Conservation (phyloP, 2,888 invertebrate species). For the Hymenopus coronatus region DNA sequence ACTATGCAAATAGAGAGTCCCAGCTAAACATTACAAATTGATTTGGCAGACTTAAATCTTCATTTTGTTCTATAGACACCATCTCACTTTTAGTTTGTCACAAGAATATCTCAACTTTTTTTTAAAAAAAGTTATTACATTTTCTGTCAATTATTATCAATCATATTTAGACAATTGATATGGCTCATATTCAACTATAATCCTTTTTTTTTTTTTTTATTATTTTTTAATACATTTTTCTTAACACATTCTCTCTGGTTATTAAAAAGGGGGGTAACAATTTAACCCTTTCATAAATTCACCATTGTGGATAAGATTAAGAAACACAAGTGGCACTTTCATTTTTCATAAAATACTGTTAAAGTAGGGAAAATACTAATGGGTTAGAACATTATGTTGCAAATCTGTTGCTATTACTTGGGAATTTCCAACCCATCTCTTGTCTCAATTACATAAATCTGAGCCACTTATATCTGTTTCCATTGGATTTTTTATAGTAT, state of each 20-base stretch:
- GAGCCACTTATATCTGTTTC: constrained; percentile 1
- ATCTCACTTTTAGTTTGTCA: constrained; percentile 29
- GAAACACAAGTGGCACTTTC: constrained; percentile 73
- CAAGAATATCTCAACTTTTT: constrained; percentile 22
- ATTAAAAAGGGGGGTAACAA: constrained; percentile 27
- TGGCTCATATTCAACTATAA: constrained; percentile 32
- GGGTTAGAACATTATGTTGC: constrained; percentile 39
- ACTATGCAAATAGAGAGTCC: constrained; percentile 25
- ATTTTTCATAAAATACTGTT: constrained; percentile 68
- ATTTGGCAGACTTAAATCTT: constrained; percentile 34
- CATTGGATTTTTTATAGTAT: neutral
- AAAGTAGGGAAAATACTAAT: constrained; percentile 58
- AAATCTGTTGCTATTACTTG: neutral
- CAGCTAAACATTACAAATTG: constrained; percentile 27
- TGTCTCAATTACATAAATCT: neutral
- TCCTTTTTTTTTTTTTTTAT: constrained; percentile 28
- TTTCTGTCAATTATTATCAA: constrained; percentile 30
- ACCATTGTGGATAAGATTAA: constrained; percentile 9
- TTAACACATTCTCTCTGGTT: constrained; percentile 18
- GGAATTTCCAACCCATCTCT: neutral
- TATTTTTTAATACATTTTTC: constrained; percentile 24
- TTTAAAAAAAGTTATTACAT: constrained; percentile 26
- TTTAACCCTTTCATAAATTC: constrained; percentile 28
- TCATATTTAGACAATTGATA: constrained; percentile 36
- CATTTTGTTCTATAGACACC: constrained; percentile 28